Evolutionary conservation across 2,797 vertebrate genomes (phyloP).

Genomic region (Liasis olivaceus): DNA sequence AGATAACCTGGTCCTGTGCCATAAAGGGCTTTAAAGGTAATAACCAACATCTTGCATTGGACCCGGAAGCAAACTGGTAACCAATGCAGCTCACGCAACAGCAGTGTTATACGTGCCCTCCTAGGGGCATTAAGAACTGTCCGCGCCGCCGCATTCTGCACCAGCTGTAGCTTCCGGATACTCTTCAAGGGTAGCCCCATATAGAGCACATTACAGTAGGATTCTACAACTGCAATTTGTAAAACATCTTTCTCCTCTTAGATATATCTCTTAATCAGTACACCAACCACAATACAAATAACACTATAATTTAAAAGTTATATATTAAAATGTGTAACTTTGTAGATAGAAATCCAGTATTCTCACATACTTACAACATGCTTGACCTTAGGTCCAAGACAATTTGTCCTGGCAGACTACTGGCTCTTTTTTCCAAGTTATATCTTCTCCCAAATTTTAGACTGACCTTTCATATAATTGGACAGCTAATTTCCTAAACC

Average conservation of each 20-base stretch:
- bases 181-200: too few relatives aligned
- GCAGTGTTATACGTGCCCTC: too few relatives aligned
- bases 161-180: too few relatives aligned
- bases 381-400: neutral
- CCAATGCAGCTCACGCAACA: too few relatives aligned
- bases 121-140: too few relatives aligned
- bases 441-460: neutral
- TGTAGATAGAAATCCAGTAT: neutral
- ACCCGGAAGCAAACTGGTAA: too few relatives aligned
- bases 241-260: neutral
- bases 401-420: neutral
- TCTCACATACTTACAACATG: neutral
- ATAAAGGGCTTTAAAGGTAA: too few relatives aligned
- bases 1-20: too few relatives aligned
- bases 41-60: too few relatives aligned
- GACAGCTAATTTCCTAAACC: neutral
- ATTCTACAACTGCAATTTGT: neutral
- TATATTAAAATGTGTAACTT: neutral
- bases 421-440: neutral
- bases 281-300: neutral
- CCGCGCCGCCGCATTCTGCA: too few relatives aligned
- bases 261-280: neutral
- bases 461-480: neutral
- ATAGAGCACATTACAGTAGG: too few relatives aligned
- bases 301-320: neutral